Evolutionary conservation across 1,140 invertebrate species (phyloP), one percentile per base, ranked within the genome.

Genomic region (Diachasmimorpha longicaudata): DNA sequence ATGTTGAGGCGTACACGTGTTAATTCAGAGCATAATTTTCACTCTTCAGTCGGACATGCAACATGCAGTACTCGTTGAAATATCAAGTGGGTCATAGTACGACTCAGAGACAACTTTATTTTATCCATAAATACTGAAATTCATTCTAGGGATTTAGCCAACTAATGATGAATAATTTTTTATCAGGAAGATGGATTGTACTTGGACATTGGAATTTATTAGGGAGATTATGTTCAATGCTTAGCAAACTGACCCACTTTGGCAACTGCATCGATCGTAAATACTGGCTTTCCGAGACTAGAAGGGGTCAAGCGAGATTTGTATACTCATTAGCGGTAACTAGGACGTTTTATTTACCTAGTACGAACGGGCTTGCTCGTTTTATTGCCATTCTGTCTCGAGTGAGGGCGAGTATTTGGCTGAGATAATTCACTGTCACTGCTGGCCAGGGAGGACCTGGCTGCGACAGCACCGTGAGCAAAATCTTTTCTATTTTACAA

Each of bases 381-480:
- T 70, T 85, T 85, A 55, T 70, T 78, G 66, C 77, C 81, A 25
- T 82, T 82, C 71, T 87, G 86, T 23, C 87, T 80, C 21, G 87
- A 89, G 72, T 86, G 85, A 42, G 87, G 86, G 72, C 87, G 85
- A 11, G 87, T 88, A 80, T 87, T 87, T 46, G 87, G 84, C 77
- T 89, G 86, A n/a, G 89, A 89, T 68, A 90, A 79, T 82, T 90
- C 89, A 71, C 88, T 89, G 78, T 89, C 89, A 68, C 88, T 89
- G 74, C 88, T 88, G 13, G 88, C 86, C 52, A 89, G 80, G 25
- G 87, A 89, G 8, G 86, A 85, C 74, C 78, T 82, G 13, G 79
- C 81, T 48, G 86, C 85, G 70, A 89, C 77, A 0, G 87, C 86
- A 11, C 89, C 89, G 80, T 90, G 90, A 55, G 90, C 90, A 85